These are phyloP conservation scores for Ypsolopha scabrella DNA, from an alignment of 2,888 invertebrate species.

Conservation along the genomic window DNA sequence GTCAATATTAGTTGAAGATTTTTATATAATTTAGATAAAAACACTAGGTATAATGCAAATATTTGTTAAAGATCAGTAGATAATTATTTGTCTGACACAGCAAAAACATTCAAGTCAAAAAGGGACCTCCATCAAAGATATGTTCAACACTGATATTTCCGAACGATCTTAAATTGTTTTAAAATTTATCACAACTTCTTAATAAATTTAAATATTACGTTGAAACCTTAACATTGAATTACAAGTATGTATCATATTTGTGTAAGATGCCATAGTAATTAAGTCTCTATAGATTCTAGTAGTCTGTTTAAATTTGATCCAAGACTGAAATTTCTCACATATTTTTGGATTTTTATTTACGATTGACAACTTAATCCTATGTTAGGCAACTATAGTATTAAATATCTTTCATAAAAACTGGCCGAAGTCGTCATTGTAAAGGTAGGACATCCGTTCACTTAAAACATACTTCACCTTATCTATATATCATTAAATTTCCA, in stretches of 20 bases:
- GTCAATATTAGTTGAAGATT: slow-evolving; percentile 15
- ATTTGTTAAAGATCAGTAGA: slow-evolving; percentile 13
- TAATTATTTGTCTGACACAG: slow-evolving; percentile 67
- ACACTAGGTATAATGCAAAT: no score
- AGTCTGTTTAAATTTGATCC: not conserved
- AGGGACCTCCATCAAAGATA: slow-evolving; percentile 12
- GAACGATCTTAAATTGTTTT: not conserved
- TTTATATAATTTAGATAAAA: not conserved
- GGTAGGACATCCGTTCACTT: slow-evolving; percentile 30
- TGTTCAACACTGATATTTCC: slow-evolving; percentile 5
- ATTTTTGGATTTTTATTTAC: slow-evolving; percentile 36
- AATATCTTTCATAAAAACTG: slow-evolving; percentile 26
- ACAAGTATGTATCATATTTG: no score
- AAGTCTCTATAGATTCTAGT: not conserved
- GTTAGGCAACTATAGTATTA: slow-evolving; percentile 19
- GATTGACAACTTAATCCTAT: slow-evolving; percentile 53
- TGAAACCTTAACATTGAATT: no score
- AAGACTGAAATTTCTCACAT: not conserved
- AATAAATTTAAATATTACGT: not conserved
- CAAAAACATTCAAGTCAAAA: slow-evolving; percentile 23
- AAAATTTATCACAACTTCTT: slow-evolving; percentile 2
- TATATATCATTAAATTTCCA: not conserved
- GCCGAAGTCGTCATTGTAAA: slow-evolving; percentile 53
- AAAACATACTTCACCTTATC: not conserved
- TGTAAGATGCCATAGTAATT: no score